These are phyloP conservation scores for Pyrocephalus nanus DNA, from an alignment of 2,797 vertebrate species.

Conservation along the genomic window DNA sequence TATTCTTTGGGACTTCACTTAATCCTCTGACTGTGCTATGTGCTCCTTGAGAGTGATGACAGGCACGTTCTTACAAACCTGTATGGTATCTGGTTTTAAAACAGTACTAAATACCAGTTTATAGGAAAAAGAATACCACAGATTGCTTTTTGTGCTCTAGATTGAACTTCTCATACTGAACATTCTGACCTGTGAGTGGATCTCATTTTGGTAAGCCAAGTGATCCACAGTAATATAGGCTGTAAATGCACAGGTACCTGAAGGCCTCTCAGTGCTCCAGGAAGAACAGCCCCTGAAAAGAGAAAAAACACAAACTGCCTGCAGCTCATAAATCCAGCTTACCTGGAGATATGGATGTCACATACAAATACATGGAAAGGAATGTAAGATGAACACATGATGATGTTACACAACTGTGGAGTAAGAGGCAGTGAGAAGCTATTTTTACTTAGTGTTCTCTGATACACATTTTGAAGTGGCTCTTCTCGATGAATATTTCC, in stretches of 20 bases:
- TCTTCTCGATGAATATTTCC: background rate
- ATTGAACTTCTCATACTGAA: background rate
- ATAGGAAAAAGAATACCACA: background rate
- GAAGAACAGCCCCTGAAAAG: background rate
- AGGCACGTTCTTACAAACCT: background rate
- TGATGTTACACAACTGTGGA: background rate
- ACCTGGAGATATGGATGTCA: background rate
- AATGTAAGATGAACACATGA: background rate
- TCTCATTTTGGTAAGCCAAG: background rate
- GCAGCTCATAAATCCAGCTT: background rate
- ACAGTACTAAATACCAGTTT: background rate
- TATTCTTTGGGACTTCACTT: background rate
- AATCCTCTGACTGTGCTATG: background rate
- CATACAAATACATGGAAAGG: background rate
- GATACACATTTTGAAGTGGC: background rate
- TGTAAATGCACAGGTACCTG: background rate
- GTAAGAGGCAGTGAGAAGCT: background rate
- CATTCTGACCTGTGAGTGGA: background rate
- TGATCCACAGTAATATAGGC: background rate
- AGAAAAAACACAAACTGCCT: background rate
- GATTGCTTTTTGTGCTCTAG: background rate
- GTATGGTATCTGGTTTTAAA: background rate
- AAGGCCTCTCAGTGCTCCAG: background rate
- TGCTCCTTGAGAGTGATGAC: background rate
- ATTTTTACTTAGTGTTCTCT: background rate